Evolutionary conservation across 2,888 invertebrate genomes (phyloP), one percentile per base, ranked within the genome.

Genomic region (Philopedon plagiatum): DNA sequence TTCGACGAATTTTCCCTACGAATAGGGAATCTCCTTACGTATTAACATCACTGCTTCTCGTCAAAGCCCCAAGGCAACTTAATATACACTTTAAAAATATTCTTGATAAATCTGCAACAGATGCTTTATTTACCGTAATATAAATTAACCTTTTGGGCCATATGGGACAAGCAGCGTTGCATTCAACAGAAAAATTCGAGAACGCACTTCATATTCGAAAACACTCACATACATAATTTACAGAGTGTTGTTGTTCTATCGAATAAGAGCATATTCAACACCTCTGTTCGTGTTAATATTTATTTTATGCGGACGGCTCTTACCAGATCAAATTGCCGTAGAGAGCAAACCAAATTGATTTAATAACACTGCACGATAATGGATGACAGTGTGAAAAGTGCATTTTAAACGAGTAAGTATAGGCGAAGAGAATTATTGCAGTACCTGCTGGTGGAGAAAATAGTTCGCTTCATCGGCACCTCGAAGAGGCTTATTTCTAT

Each of bases 201-300:
- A 54, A 54, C 51, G 29, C 18, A 29, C 18, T 21, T 8, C 5
- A 54, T 2, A 8, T 18, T 54, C 18, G 37, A 1, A 19, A 39
- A 64, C 61, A 44, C 29, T 15, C 23, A 18, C 7, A 32, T 18
- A 61, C 11, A 61, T 61, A 46, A 61, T 61, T 60, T 60, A 60
- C 60, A 60, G 13, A 46, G 13, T 41, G 46, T 13, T 46, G 60
- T 60, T 60, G 46, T 11, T 46, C 46, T 61, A 61, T 61, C 46
- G 46, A 61, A 61, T 46, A 61, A 61, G 46, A 29, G 32, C 15
- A 32, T 32, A 61, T 61, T 61, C 61, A 61, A 61, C 61, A 61
- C 61, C 61, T 46, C 23, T 26, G 46, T 46, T 46, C 29, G 9
- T 32, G 61, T 61, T 61, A 61, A 61, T 61, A 61, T 46, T 41